These are phyloP conservation scores for Panopea generosa DNA, from an alignment of 2,888 invertebrate genomes.

Conservation along the genomic window DNA sequence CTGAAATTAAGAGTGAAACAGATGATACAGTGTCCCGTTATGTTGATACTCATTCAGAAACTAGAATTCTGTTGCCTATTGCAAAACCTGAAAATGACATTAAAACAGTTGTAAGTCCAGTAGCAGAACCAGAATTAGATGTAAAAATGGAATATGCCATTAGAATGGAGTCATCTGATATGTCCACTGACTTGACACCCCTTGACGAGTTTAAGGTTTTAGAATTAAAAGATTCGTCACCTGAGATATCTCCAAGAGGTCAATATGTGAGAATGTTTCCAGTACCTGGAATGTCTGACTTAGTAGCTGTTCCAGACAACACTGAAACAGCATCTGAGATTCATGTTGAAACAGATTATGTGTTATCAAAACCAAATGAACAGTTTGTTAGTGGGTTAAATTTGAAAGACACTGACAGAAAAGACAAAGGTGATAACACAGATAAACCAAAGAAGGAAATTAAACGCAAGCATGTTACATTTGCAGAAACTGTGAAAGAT, in stretches of 20 bases:
- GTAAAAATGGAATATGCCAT: conserved; percentile 1
- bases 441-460: conserved; percentile 7
- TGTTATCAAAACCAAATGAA: background rate
- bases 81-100: conserved; percentile 33
- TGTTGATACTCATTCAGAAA: background rate
- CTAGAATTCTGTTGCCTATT: conserved; percentile 3
- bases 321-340: conserved; percentile 8
- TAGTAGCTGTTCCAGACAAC: conserved; percentile 6
- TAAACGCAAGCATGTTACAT: conserved; percentile 44
- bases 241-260: conserved; percentile 1
- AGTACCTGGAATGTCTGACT: conserved; percentile 18
- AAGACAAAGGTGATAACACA: background rate
- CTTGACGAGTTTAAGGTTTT: background rate
- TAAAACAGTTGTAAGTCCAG: conserved; percentile 27
- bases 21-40: conserved; percentile 25
- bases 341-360: conserved; percentile 2
- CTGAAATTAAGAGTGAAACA: conserved; percentile 19
- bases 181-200: background rate
- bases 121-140: conserved; percentile 40
- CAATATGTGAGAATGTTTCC: conserved; percentile 14
- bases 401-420: background rate
- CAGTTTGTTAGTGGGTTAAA: background rate
- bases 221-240: background rate
- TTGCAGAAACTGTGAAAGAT: conserved; percentile 50
- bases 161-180: background rate